Evolutionary conservation across 2,797 vertebrate species (phyloP).

Genomic region (Gorsachius magnificus): DNA sequence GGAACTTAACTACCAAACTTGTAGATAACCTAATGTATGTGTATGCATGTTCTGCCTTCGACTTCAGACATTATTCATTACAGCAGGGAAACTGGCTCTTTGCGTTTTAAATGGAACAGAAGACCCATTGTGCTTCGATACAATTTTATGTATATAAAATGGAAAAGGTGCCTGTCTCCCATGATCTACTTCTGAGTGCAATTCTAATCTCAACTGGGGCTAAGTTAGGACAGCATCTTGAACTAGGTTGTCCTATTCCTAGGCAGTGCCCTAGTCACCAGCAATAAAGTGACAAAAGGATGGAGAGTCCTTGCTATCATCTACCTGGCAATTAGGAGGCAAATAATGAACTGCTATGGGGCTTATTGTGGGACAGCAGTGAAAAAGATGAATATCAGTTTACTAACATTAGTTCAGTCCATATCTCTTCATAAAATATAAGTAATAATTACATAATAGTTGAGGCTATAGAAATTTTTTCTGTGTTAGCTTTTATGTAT

Average conservation of each 20-base stretch:
- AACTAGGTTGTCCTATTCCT: neutral
- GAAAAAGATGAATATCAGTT: neutral
- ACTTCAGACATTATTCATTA: neutral
- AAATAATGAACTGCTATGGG: neutral
- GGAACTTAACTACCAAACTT: neutral
- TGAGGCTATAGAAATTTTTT: neutral
- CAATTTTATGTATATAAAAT: neutral
- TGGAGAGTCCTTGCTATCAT: neutral
- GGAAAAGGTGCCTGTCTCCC: neutral
- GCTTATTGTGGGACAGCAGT: neutral
- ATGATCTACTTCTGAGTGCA: neutral
- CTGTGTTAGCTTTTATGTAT: neutral
- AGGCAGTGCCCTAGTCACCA: neutral
- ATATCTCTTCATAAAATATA: neutral
- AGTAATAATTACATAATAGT: neutral
- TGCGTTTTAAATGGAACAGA: neutral
- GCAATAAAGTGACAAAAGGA: neutral
- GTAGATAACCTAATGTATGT: neutral
- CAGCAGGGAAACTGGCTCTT: neutral
- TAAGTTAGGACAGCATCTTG: neutral
- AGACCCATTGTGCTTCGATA: neutral
- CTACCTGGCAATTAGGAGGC: neutral
- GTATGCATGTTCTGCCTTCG: neutral
- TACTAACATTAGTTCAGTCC: neutral
- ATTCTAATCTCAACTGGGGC: neutral